A percentile compares a stretch with the other conserved stretches of the same genome.
Conservation (phyloP, 2,113 vertebrate genomes). For the Pseudonaja textilis region DNA sequence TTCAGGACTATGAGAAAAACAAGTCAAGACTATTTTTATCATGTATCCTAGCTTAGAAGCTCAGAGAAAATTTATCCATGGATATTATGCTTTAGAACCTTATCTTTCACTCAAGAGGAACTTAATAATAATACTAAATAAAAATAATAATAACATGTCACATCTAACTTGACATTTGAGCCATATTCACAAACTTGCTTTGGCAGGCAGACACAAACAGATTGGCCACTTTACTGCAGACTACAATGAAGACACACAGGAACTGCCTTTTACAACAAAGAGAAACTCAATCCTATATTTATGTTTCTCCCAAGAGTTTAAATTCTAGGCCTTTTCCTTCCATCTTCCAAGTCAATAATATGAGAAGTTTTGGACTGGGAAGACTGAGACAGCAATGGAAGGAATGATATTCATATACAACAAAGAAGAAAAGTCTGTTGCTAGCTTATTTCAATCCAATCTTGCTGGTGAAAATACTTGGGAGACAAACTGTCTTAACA, state of each 20-base stretch:
- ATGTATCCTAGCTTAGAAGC: not conserved
- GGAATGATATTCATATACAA: not conserved
- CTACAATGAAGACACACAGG: not conserved
- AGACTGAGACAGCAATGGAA: not conserved
- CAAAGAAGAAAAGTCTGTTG: not conserved
- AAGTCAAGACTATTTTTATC: not conserved
- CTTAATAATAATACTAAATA: not conserved
- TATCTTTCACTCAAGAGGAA: not conserved
- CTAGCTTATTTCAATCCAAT: not conserved
- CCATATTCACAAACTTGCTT: not conserved
- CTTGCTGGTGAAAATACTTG: not conserved
- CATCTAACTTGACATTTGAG: not conserved
- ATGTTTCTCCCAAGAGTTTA: not conserved
- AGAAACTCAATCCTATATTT: not conserved
- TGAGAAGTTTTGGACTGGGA: not conserved
- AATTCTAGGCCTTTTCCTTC: not conserved
- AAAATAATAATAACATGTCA: not conserved
- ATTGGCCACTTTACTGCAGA: not conserved
- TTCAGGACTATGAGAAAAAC: not conserved
- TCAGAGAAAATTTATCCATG: not conserved
- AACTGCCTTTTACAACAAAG: not conserved
- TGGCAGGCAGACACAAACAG: not conserved
- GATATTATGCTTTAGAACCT: not conserved
- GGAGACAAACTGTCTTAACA: not conserved
- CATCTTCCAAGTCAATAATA: not conserved